Evolutionary conservation across 1,140 invertebrate species (phyloP).

Genomic region (Samia ricini): DNA sequence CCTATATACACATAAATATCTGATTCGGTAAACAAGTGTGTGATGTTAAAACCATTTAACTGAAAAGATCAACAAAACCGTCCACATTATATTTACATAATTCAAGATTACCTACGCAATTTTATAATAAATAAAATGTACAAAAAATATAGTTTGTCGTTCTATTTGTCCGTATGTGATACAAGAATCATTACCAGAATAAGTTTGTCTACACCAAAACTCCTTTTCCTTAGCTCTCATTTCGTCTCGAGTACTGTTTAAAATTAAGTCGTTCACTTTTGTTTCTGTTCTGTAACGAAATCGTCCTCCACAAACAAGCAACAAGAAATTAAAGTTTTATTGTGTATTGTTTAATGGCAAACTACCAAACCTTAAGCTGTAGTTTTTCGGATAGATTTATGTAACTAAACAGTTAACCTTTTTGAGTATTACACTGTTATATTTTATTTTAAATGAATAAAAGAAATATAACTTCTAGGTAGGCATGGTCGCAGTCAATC

Average conservation of each 20-base stretch:
- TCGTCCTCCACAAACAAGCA: neutral
- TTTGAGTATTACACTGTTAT: too few species aligned
- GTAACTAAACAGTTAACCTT: neutral
- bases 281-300: neutral
- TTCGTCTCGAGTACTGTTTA: neutral
- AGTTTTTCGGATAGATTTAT: neutral
- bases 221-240: neutral
- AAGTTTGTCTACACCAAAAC: constrained; percentile 1
- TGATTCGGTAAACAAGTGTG: too few species aligned
- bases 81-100: too few species aligned
- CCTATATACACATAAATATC: too few species aligned
- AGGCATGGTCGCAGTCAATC: too few species aligned
- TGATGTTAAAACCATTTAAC: too few species aligned
- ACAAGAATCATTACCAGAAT: constrained; percentile 4
- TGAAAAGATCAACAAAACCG: too few species aligned
- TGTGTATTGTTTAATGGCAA: neutral
- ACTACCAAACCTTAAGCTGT: neutral
- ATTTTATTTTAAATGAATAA: too few species aligned
- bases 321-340: neutral
- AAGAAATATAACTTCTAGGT: too few species aligned
- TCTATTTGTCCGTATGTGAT: neutral
- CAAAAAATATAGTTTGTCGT: neutral
- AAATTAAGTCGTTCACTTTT: neutral
- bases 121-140: too few species aligned
- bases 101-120: too few species aligned